These are phyloP conservation scores for Sebastes diaconus DNA, from an alignment of 2,797 vertebrate genomes.

Conservation along the genomic window DNA sequence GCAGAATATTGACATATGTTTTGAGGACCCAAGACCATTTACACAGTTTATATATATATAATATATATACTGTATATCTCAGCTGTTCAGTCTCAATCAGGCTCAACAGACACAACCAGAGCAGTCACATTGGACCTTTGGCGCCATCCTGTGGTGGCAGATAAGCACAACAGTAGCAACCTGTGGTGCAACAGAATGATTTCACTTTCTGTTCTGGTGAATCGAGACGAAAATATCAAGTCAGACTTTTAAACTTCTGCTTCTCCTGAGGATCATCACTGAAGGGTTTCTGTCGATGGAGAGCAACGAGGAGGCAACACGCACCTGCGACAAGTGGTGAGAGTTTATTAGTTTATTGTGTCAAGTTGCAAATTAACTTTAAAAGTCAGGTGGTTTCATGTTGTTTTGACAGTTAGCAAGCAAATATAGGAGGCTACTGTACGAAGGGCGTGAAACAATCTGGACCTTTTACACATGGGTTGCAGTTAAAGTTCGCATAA, in stretches of 20 bases:
- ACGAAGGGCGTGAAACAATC: neutral
- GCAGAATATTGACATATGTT: too few species aligned
- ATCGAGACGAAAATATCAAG: neutral
- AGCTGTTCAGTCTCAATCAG: too few species aligned
- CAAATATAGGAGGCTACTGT: neutral
- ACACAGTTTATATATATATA: neutral
- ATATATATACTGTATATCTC: neutral
- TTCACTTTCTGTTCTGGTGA: constrained; percentile 68
- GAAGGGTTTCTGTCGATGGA: constrained; percentile 31
- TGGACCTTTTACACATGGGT: neutral
- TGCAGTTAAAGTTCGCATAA: neutral
- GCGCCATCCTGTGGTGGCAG: constrained; percentile 7
- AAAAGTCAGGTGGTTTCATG: neutral
- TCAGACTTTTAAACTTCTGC: rapidly evolving
- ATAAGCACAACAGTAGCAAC: rapidly evolving
- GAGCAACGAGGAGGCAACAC: constrained; percentile 16
- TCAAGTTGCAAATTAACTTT: neutral
- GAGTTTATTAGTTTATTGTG: neutral
- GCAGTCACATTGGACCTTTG: neutral
- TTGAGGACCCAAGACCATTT: neutral
- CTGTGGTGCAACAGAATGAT: rapidly evolving
- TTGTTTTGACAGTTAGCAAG: neutral
- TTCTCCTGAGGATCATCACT: neutral
- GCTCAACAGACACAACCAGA: neutral
- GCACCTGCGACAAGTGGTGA: constrained; percentile 66